Evolutionary conservation across 1,140 invertebrate species (phyloP).

Genomic region (Calliopsis andreniformis): DNA sequence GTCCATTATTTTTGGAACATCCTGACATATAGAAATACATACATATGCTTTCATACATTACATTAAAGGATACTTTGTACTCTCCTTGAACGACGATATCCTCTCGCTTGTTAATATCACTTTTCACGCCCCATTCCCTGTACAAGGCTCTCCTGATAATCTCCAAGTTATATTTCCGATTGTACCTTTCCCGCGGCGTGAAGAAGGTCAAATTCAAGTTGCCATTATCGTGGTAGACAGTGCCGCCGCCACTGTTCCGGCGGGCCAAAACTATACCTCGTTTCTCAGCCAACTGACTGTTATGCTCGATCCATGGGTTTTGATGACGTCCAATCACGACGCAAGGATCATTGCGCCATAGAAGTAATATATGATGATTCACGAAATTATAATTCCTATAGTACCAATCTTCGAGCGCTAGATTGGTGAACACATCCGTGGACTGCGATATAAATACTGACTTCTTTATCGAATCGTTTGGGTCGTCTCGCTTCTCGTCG

Average conservation of each 20-base stretch:
- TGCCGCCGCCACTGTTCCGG: slow-evolving; percentile 97
- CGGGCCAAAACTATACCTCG: slow-evolving; percentile 89
- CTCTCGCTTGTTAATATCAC: slow-evolving; percentile 88
- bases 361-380: slow-evolving; percentile 90
- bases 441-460: slow-evolving; percentile 96
- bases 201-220: slow-evolving; percentile 97
- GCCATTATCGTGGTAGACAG: slow-evolving; percentile 97
- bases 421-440: slow-evolving; percentile 93
- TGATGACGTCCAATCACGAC: slow-evolving; percentile 98
- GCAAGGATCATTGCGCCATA: slow-evolving; percentile 96
- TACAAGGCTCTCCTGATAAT: slow-evolving; percentile 90
- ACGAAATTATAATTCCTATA: slow-evolving; percentile 92
- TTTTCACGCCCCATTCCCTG: slow-evolving; percentile 89
- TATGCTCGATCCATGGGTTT: slow-evolving; percentile 97
- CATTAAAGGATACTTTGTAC: slow-evolving; percentile 87
- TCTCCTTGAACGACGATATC: slow-evolving; percentile 91
- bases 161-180: slow-evolving; percentile 92
- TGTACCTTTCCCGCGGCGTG: slow-evolving; percentile 88
- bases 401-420: slow-evolving; percentile 97
- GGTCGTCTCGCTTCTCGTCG: neutral
- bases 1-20: slow-evolving; percentile 32
- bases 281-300: slow-evolving; percentile 85
- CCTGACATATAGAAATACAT: neutral
- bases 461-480: slow-evolving; percentile 84
- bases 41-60: slow-evolving; percentile 38